phyloP scores from a whole-genome alignment of 2,888 invertebrate genomes.

The Acleris holmiana region DNA sequence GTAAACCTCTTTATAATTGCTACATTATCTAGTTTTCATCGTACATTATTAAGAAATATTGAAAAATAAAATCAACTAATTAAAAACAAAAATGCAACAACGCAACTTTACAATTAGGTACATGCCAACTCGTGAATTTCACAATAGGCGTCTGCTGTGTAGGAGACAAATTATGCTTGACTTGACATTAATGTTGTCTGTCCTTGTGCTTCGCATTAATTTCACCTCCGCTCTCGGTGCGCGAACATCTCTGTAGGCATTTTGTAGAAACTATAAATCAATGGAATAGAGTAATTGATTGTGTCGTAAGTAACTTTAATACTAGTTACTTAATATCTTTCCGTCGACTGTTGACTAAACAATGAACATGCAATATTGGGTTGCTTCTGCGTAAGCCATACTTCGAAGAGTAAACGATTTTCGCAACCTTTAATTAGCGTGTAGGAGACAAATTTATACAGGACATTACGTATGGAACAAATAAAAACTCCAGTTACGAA shows the following conservation, averaged over 20 bases:
- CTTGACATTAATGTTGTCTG: slow-evolving; percentile 47
- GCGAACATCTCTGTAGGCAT: slow-evolving; percentile 35
- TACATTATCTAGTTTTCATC: background rate
- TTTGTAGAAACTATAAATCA: slow-evolving; percentile 11
- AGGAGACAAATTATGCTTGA: slow-evolving; percentile 69
- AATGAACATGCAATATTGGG: background rate
- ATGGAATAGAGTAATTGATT: background rate
- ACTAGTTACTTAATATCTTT: background rate
- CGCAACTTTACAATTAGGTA: slow-evolving; percentile 39
- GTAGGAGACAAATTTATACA: slow-evolving; percentile 25
- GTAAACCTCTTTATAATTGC: background rate
- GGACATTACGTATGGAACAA: slow-evolving; percentile 14
- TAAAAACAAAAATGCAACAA: slow-evolving; percentile 25
- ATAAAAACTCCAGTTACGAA: slow-evolving; percentile 26
- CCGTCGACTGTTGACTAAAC: background rate
- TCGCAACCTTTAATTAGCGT: slow-evolving; percentile 11
- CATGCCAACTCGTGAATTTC: slow-evolving; percentile 50
- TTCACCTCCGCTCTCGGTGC: slow-evolving; percentile 46
- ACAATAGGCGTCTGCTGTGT: slow-evolving; percentile 64
- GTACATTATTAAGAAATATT: background rate
- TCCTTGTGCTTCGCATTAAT: slow-evolving; percentile 28
- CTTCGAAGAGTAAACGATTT: background rate
- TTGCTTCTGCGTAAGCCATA: no score
- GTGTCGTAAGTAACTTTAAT: background rate
- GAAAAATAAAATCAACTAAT: background rate